A percentile compares a stretch with the other conserved stretches of the same genome.
phyloP scores from a whole-genome alignment of 2,888 invertebrate species.

The Autographa pulchrina region DNA sequence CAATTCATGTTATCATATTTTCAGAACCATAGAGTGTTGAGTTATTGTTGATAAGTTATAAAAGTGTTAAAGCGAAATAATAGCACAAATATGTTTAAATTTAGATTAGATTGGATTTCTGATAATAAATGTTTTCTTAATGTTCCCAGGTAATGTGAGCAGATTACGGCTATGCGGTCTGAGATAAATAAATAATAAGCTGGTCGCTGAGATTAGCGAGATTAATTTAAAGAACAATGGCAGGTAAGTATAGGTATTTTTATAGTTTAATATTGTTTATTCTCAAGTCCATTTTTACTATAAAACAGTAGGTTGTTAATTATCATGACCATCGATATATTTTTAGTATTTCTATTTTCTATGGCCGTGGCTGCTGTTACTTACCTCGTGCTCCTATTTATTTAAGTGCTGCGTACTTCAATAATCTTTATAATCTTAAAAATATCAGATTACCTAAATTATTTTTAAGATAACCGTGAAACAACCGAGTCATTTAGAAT shows the following conservation, averaged over 20 bases:
- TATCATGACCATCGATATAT: no score
- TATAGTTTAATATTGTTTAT: not conserved
- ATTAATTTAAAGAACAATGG: not conserved
- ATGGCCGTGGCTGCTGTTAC: no score
- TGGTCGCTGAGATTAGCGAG: not conserved
- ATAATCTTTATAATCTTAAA: no score
- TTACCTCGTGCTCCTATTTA: no score
- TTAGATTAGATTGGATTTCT: conserved; percentile 15
- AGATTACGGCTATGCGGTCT: conserved; percentile 12
- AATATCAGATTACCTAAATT: not conserved
- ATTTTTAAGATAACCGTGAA: not conserved
- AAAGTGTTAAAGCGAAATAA: not conserved
- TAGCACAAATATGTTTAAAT: not conserved
- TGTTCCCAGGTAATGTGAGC: not conserved
- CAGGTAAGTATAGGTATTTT: not conserved
- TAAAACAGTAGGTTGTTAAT: no score
- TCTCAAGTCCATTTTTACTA: no score
- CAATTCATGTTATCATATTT: not conserved
- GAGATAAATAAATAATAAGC: not conserved
- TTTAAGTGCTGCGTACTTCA: no score
- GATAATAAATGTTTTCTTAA: conserved; percentile 13
- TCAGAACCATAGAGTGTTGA: not conserved
- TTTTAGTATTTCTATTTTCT: no score
- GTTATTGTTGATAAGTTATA: not conserved
- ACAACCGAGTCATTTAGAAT: not conserved